These are phyloP conservation scores for Diabrotica undecimpunctata DNA, from an alignment of 1,140 invertebrate species.

Conservation along the genomic window DNA sequence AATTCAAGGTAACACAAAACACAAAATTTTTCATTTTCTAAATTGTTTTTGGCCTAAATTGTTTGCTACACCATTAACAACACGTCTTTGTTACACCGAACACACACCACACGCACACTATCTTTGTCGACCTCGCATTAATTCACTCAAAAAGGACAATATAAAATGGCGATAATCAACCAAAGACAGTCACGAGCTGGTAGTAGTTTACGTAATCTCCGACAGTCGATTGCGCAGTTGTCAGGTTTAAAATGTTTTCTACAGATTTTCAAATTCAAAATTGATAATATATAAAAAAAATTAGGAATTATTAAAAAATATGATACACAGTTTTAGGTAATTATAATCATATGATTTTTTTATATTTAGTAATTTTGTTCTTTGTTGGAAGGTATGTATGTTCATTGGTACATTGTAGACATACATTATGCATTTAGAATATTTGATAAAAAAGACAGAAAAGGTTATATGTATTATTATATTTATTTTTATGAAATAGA, in stretches of 20 bases:
- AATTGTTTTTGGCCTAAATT: slow-evolving; percentile 18
- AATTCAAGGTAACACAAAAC: slow-evolving; percentile 22
- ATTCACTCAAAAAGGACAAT: slow-evolving; percentile 19
- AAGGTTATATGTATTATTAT: no score
- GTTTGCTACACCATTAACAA: slow-evolving; percentile 22
- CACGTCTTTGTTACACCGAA: slow-evolving; percentile 9
- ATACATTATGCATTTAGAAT: no score
- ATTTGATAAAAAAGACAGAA: no score
- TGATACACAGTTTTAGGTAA: no score
- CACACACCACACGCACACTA: slow-evolving; percentile 23
- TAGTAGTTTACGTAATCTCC: slow-evolving; percentile 24
- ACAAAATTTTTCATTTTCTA: slow-evolving; percentile 24
- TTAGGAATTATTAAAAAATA: no score
- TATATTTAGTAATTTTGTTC: no score
- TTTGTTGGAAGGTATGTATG: no score
- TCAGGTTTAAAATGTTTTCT: background rate
- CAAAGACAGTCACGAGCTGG: slow-evolving; percentile 24
- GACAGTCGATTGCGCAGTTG: slow-evolving; percentile 16
- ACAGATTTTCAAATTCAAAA: no score
- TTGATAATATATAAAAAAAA: no score
- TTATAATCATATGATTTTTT: no score
- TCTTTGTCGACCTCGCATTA: slow-evolving; percentile 18
- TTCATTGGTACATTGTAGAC: no score
- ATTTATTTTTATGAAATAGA: no score
- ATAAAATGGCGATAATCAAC: slow-evolving; percentile 23